phyloP scores from a whole-genome alignment of 2,113 vertebrate genomes.

The Pygoscelis adeliae region DNA sequence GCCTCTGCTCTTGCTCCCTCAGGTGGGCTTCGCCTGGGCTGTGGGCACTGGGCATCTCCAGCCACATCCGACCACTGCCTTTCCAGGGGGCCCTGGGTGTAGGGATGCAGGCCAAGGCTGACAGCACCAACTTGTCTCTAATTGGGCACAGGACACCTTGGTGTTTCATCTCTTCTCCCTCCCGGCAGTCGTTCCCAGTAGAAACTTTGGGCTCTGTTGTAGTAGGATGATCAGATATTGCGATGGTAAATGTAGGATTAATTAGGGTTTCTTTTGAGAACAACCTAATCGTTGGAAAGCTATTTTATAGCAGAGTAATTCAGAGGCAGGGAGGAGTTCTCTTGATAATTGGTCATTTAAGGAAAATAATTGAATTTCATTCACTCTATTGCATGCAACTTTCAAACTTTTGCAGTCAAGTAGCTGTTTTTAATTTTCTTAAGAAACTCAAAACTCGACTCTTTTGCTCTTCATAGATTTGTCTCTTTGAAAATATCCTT shows the following conservation, averaged over 20 bases:
- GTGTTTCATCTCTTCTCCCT: neutral
- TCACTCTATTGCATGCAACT: neutral
- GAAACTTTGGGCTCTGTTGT: neutral
- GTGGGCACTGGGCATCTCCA: neutral
- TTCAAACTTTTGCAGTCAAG: neutral
- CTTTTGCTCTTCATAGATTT: neutral
- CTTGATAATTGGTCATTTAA: neutral
- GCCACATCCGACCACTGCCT: neutral
- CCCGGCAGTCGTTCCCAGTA: rapidly evolving
- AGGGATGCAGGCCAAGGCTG: neutral
- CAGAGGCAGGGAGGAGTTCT: neutral
- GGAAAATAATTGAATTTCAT: neutral
- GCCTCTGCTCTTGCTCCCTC: neutral
- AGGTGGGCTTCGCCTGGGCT: neutral
- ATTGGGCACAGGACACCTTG: rapidly evolving
- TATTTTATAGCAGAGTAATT: neutral
- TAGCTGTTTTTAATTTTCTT: neutral
- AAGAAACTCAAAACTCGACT: neutral
- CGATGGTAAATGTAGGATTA: neutral
- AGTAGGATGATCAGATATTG: neutral
- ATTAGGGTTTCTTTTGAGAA: neutral
- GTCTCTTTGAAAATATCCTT: neutral
- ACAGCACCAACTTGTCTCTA: rapidly evolving
- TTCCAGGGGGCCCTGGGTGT: neutral
- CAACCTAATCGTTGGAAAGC: neutral